Evolutionary conservation across 1,140 invertebrate genomes (phyloP), one percentile per base, ranked within the genome.

Genomic region (Odontomachus brunneus): DNA sequence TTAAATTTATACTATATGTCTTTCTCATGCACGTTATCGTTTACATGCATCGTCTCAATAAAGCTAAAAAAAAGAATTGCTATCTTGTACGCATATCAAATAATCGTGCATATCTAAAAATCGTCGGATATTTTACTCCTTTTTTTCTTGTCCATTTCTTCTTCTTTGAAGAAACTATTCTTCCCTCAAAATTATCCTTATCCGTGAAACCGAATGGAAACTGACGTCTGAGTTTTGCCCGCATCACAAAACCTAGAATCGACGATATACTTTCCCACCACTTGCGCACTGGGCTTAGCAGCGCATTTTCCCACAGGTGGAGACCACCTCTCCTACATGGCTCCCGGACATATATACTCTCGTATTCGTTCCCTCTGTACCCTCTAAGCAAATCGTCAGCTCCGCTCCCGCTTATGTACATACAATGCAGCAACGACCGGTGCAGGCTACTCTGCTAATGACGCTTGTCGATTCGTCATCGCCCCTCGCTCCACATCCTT

Each of bases 241-340:
- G 66, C 17, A 17, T 67, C 14, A 11, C 7, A 49, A 24, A 49
- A 67, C 49, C 24, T 14, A 2, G 29, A 53, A 53, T 53, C 17
- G 26, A 51, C 2, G 22, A 69, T 19, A 1, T 17, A 0, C 24
- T 69, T 69, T 69, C 66, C 24, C 66, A 69, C 24, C 24, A 7
- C 53, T 48, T 7, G 7, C 38, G 9, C 48, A 48, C 2, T n/a
- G 22, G n/a, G 33, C 33, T 24, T 24, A 3, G 7, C 24, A 60
- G n/a, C 7, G 7, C 12, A 3, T 63, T 22, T 76, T 53, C 29
- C 48, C 62, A 55, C 29, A 76, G 29, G 22, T 66, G 19, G 38
- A 76, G 62, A 76, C 38, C 33, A 60, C 11, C 22, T 76, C 19
- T 63, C 49, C 29, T 15, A 24, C 14, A 66, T 66, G 49, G 29